Conservation (phyloP, 1,140 invertebrate genomes). For the Prorops nasuta region DNA sequence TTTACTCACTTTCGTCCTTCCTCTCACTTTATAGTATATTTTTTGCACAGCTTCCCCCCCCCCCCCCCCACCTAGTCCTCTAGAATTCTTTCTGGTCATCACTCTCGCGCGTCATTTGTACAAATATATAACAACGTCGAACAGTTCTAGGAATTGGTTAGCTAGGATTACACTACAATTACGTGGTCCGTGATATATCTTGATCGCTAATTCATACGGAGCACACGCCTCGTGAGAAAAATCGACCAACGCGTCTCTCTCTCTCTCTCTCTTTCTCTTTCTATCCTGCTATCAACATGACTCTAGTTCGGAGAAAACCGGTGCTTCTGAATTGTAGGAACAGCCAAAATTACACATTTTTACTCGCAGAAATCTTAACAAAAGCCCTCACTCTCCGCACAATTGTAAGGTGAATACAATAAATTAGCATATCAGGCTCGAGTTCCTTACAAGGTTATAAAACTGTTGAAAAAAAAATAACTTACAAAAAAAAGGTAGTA, state of each 20-base stretch:
- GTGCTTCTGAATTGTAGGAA: background rate
- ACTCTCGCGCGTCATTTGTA: slow-evolving; percentile 10
- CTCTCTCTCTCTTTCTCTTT: no score
- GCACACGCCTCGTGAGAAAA: slow-evolving; percentile 6
- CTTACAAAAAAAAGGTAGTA: no score
- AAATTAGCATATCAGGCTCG: no score
- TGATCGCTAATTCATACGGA: slow-evolving; percentile 10
- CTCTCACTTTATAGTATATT: no score
- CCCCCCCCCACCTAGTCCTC: slow-evolving; percentile 11
- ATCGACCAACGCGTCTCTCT: no score
- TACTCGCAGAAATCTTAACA: background rate
- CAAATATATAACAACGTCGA: slow-evolving; percentile 21
- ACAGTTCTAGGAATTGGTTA: background rate
- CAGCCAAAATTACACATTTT: background rate
- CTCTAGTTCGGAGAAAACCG: background rate
- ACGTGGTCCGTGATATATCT: slow-evolving; percentile 18
- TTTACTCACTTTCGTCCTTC: slow-evolving; percentile 9
- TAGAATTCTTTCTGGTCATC: background rate
- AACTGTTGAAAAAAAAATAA: no score
- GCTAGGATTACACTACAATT: slow-evolving; percentile 13
- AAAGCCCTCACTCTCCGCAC: no score
- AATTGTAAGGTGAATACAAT: no score
- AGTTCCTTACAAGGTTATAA: no score
- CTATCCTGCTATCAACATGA: slow-evolving; percentile 4
- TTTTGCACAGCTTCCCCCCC: slow-evolving; percentile 4